Evolutionary conservation across 2,888 invertebrate genomes (phyloP).

Genomic region (Drosophila mimica): DNA sequence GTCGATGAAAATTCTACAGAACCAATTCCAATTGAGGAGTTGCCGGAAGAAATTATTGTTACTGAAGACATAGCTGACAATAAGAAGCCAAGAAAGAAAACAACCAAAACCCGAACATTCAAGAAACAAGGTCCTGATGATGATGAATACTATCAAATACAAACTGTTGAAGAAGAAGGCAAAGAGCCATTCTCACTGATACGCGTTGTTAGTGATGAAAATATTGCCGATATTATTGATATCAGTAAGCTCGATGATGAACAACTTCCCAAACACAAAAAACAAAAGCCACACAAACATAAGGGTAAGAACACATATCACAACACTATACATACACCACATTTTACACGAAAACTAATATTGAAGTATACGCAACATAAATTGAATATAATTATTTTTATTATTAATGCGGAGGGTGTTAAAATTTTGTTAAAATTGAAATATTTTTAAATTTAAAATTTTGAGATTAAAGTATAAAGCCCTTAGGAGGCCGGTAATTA

Average conservation of each 20-base stretch:
- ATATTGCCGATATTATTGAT: slow-evolving; percentile 82
- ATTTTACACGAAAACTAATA: slow-evolving; percentile 40
- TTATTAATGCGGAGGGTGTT: background rate
- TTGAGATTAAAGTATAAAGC: background rate
- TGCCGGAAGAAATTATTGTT: slow-evolving; percentile 81
- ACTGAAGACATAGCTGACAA: slow-evolving; percentile 81
- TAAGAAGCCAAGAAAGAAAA: slow-evolving; percentile 82
- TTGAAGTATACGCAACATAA: slow-evolving; percentile 55
- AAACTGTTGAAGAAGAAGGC: slow-evolving; percentile 86
- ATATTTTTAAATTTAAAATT: background rate
- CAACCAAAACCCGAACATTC: slow-evolving; percentile 85
- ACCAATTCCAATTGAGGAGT: slow-evolving; percentile 81
- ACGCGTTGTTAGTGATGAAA: slow-evolving; percentile 84
- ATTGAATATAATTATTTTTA: background rate
- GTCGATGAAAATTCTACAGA: slow-evolving; percentile 73
- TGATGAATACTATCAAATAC: slow-evolving; percentile 85
- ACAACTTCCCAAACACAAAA: slow-evolving; percentile 72
- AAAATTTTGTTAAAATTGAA: background rate
- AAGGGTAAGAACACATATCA: slow-evolving; percentile 83
- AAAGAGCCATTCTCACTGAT: slow-evolving; percentile 84
- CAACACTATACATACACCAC: slow-evolving; percentile 65
- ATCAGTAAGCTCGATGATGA: slow-evolving; percentile 83
- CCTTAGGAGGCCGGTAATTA: background rate
- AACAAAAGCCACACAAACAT: slow-evolving; percentile 79
- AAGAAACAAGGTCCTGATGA: slow-evolving; percentile 83